These are phyloP conservation scores for Listronotus oregonensis DNA, from an alignment of 1,140 invertebrate species.

Conservation along the genomic window DNA sequence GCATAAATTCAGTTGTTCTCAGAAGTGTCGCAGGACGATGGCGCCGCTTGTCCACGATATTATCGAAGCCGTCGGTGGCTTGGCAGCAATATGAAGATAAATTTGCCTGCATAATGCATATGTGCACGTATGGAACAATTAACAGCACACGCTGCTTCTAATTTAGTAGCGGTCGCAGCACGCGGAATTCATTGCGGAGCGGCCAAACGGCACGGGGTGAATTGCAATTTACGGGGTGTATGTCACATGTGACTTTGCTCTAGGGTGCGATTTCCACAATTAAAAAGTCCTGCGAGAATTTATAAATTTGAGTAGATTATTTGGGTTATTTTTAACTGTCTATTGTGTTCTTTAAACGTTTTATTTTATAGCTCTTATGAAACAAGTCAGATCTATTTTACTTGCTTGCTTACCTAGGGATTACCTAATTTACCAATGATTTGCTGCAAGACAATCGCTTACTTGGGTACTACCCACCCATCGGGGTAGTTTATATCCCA, in stretches of 20 bases:
- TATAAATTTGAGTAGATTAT: background rate
- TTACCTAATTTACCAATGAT: no score
- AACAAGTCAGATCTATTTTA: no score
- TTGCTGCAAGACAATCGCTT: no score
- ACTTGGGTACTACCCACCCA: no score
- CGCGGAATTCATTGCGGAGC: conserved; percentile 33
- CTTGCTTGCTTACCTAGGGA: no score
- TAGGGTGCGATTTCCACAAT: conserved; percentile 3
- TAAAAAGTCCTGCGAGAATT: conserved; percentile 16
- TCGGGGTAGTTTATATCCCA: no score
- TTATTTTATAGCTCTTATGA: no score
- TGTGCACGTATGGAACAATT: conserved; percentile 36
- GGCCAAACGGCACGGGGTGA: conserved; percentile 3
- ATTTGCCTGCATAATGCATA: conserved; percentile 38
- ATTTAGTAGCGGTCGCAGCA: conserved; percentile 35
- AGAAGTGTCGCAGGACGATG: conserved; percentile 3
- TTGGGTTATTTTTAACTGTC: no score
- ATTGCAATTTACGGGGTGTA: conserved; percentile 31
- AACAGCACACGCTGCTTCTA: conserved; percentile 38
- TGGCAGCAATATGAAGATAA: conserved; percentile 36
- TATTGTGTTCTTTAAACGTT: no score
- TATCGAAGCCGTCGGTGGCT: conserved; percentile 30
- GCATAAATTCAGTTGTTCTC: no score
- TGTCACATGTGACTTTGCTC: conserved; percentile 21
- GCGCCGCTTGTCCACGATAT: conserved; percentile 17